phyloP scores from a whole-genome alignment of 92 coral and sea anemone species.

The Zoanthus sansibaricus region DNA sequence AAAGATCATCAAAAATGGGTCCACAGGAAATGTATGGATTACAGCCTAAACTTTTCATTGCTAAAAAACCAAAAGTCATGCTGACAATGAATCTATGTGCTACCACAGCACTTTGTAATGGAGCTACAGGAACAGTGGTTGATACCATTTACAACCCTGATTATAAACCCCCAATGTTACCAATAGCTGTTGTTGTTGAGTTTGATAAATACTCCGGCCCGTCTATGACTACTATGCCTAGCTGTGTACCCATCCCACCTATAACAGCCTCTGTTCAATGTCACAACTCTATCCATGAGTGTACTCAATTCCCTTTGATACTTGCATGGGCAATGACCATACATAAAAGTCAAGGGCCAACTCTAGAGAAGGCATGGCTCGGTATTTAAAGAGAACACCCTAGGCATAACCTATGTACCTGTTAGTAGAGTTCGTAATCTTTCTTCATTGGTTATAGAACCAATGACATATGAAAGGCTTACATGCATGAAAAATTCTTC shows the following conservation, averaged over 20 bases:
- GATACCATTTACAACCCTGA: not conserved
- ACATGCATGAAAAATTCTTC: too few species aligned
- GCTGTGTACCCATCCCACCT: too few species aligned
- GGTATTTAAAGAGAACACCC: too few species aligned
- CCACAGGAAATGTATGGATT: not conserved
- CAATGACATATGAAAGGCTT: too few species aligned
- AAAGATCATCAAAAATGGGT: not conserved
- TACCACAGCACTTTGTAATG: not conserved
- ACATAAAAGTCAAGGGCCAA: constrained; percentile 2
- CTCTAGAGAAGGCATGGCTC: not conserved
- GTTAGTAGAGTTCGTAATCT: too few species aligned
- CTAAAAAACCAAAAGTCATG: not conserved
- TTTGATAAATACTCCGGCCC: not conserved
- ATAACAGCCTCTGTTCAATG: too few species aligned
- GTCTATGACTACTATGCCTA: too few species aligned
- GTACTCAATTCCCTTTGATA: not conserved
- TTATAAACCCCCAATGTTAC: not conserved
- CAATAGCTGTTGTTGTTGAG: not conserved
- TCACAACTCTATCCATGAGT: too few species aligned
- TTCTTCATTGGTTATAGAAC: too few species aligned
- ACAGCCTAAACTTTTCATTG: not conserved
- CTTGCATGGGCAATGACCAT: constrained; percentile 5
- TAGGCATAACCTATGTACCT: too few species aligned
- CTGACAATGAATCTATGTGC: not conserved
- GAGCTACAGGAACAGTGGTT: not conserved